These are phyloP conservation scores for Hydropsyche betteni DNA, from an alignment of 2,888 invertebrate species.

Conservation along the genomic window DNA sequence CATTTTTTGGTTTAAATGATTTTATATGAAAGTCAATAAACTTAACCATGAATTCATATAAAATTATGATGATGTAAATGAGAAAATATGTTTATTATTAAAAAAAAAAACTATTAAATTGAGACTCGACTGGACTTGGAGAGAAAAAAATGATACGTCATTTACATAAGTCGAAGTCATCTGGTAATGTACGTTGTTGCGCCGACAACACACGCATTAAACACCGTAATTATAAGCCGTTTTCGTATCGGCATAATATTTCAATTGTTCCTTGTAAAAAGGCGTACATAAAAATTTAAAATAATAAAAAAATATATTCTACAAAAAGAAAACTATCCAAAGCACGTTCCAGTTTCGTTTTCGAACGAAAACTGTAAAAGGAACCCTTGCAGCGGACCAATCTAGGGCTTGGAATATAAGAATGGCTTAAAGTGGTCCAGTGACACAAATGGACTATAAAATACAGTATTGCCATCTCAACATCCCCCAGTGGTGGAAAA, in stretches of 20 bases:
- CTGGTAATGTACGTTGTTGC: constrained; percentile 21
- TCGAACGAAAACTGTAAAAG: neutral
- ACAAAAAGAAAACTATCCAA: constrained; percentile 39
- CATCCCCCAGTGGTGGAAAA: constrained; percentile 4
- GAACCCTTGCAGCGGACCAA: constrained; percentile 33
- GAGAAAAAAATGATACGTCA: neutral
- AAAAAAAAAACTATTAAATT: neutral
- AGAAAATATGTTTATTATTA: too few species aligned
- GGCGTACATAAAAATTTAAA: constrained; percentile 8
- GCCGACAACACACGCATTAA: neutral
- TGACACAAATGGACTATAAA: constrained; percentile 49
- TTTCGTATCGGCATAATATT: neutral
- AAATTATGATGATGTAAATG: too few species aligned
- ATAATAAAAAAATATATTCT: neutral
- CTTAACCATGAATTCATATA: too few species aligned
- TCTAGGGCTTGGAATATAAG: constrained; percentile 45
- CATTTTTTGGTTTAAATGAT: too few species aligned
- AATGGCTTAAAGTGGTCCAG: constrained; percentile 46
- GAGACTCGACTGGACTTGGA: neutral
- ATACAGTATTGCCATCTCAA: constrained; percentile 41
- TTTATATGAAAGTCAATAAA: too few species aligned
- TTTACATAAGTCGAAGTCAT: constrained; percentile 18
- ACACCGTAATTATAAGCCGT: constrained; percentile 13
- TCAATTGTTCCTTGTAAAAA: neutral
- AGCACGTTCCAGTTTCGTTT: constrained; percentile 42